A percentile compares a stretch with the other conserved stretches of the same genome.
These are phyloP conservation scores for Acanthopagrus latus DNA, from an alignment of 2,797 vertebrate genomes.

Conservation along the genomic window DNA sequence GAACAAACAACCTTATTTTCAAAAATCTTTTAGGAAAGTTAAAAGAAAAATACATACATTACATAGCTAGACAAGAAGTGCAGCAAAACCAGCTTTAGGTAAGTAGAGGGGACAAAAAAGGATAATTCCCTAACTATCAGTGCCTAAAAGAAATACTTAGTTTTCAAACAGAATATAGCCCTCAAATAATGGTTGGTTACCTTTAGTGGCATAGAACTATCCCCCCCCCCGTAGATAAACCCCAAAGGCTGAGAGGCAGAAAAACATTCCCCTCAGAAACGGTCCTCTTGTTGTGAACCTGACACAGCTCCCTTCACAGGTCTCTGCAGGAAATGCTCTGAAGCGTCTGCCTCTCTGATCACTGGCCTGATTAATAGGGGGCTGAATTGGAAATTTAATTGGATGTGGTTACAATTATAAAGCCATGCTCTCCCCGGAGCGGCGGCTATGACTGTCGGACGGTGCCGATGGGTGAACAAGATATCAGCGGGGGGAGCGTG, in stretches of 20 bases:
- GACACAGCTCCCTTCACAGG: slow-evolving; percentile 26
- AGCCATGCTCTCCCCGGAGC: slow-evolving; percentile 60
- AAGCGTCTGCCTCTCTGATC: slow-evolving; percentile 69
- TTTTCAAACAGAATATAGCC: slow-evolving; percentile 6
- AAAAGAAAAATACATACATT: not conserved
- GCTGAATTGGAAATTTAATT: slow-evolving; percentile 82
- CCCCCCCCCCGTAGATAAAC: slow-evolving; percentile 1
- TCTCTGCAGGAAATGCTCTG: slow-evolving; percentile 61
- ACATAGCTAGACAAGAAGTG: not conserved
- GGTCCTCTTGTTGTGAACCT: slow-evolving; percentile 27
- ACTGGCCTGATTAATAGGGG: slow-evolving; percentile 79
- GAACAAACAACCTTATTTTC: too few species aligned
- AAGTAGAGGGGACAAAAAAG: not conserved
- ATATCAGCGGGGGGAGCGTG: slow-evolving; percentile 57
- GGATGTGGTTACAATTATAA: slow-evolving; percentile 81
- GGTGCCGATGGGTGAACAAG: slow-evolving; percentile 56
- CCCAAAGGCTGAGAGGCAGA: slow-evolving; percentile 19
- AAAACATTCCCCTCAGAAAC: slow-evolving; percentile 19
- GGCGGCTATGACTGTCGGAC: slow-evolving; percentile 38
- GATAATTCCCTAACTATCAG: not conserved
- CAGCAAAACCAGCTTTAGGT: not conserved
- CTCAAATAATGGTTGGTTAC: slow-evolving; percentile 22
- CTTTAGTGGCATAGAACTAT: slow-evolving; percentile 15
- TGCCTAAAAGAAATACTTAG: not conserved
- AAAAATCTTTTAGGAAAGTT: not conserved